Conservation (phyloP, 35 echinoderm and acorn worm species). For the Chiridota heheva region DNA sequence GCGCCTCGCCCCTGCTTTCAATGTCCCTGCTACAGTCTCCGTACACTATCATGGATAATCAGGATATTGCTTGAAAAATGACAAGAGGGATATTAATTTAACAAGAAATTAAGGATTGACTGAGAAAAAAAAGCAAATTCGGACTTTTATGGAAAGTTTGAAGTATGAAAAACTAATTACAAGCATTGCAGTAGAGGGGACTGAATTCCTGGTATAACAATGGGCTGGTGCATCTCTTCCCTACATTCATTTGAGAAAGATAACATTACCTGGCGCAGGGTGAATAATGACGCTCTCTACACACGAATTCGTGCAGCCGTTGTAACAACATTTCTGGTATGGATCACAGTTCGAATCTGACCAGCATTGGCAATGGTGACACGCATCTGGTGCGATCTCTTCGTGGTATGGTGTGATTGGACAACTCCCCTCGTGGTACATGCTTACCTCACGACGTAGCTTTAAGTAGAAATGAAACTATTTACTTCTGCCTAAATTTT, state of each 20-base stretch:
- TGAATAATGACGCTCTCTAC: slow-evolving; percentile 40
- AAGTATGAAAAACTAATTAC: not conserved
- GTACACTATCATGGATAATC: too few relatives aligned
- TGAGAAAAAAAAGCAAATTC: too few relatives aligned
- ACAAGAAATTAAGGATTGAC: too few relatives aligned
- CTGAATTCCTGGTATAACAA: too few relatives aligned
- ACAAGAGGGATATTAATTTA: too few relatives aligned
- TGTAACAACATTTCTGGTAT: slow-evolving; percentile 72
- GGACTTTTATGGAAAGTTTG: too few relatives aligned
- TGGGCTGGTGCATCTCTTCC: not conserved
- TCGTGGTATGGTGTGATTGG: slow-evolving; percentile 39
- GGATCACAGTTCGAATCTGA: slow-evolving; percentile 59
- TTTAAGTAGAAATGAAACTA: too few relatives aligned
- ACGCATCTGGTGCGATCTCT: slow-evolving; percentile 51
- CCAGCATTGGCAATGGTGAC: slow-evolving; percentile 58
- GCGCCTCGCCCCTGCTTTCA: too few relatives aligned
- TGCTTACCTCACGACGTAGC: slow-evolving; percentile 39
- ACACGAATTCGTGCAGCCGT: slow-evolving; percentile 75
- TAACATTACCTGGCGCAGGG: slow-evolving; percentile 67
- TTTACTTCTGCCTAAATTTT: too few relatives aligned
- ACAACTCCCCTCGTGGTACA: slow-evolving; percentile 57
- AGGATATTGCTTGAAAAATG: too few relatives aligned
- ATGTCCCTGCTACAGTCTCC: too few relatives aligned
- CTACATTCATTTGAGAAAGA: not conserved
- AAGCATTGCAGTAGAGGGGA: not conserved